Evolutionary conservation across 2,797 vertebrate species (phyloP).

Genomic region (Cuculus canorus): DNA sequence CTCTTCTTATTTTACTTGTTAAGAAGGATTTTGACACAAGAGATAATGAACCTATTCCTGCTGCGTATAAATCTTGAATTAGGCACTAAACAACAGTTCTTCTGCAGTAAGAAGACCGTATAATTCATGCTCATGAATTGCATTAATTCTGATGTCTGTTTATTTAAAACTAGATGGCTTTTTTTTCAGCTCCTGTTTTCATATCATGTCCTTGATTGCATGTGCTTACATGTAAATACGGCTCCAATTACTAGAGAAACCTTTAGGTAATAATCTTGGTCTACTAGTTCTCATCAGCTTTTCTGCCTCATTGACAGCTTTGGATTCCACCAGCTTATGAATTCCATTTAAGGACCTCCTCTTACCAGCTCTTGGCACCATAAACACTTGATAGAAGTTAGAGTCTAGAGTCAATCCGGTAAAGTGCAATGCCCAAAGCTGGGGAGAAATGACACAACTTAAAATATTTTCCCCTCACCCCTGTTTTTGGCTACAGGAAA

Average conservation of each 20-base stretch:
- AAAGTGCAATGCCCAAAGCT: not conserved
- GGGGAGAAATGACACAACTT: not conserved
- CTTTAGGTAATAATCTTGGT: not conserved
- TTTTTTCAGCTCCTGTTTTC: not conserved
- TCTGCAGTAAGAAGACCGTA: not conserved
- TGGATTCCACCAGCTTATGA: not conserved
- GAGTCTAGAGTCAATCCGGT: not conserved
- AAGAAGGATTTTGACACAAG: slow-evolving; percentile 1
- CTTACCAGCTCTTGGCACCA: not conserved
- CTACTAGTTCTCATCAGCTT: not conserved
- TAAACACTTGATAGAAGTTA: not conserved
- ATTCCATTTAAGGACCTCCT: not conserved
- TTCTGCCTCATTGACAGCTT: not conserved
- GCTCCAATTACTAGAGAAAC: not conserved
- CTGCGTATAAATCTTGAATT: slow-evolving; percentile 7
- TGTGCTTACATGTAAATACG: not conserved
- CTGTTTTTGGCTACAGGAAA: not conserved
- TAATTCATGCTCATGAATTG: not conserved
- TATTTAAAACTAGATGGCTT: not conserved
- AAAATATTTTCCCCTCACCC: not conserved
- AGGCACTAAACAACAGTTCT: not conserved
- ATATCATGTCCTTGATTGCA: not conserved
- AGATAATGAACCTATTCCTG: slow-evolving; percentile 8
- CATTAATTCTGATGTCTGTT: not conserved
- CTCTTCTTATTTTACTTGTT: not conserved